Percentiles rank a stretch among this genome's conserved stretches.
These are phyloP conservation scores for Ormyrus thymus DNA, from an alignment of 2,888 invertebrate species.

Conservation along the genomic window DNA sequence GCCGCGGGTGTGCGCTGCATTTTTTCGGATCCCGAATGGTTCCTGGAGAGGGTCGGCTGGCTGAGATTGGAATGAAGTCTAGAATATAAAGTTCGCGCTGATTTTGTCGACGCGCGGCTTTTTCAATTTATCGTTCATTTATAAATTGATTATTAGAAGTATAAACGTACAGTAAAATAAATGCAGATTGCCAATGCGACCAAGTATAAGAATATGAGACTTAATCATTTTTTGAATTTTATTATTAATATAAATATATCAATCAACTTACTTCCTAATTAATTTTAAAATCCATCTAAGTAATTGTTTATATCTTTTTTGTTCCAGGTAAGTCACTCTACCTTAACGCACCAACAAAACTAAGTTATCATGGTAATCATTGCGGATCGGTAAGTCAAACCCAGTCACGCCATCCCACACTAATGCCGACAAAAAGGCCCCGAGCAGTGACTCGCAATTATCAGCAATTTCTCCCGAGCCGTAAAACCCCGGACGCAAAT, in stretches of 20 bases:
- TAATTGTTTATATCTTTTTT: slow-evolving; percentile 11
- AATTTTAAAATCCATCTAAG: background rate
- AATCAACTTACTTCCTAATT: background rate
- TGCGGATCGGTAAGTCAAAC: slow-evolving; percentile 13
- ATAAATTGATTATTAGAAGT: too few species aligned
- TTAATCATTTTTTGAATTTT: too few species aligned
- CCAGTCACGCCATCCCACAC: background rate
- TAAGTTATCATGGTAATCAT: slow-evolving; percentile 7
- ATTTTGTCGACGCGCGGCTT: too few species aligned
- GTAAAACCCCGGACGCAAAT: background rate
- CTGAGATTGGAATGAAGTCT: too few species aligned
- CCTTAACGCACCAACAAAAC: background rate
- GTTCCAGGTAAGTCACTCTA: slow-evolving; percentile 43
- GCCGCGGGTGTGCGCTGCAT: too few species aligned
- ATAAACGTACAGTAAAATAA: too few species aligned
- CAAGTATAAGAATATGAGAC: too few species aligned
- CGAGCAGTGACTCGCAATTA: background rate
- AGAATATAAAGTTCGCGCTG: too few species aligned
- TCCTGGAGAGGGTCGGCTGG: too few species aligned
- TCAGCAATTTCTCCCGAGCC: background rate
- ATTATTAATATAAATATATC: background rate
- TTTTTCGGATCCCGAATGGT: too few species aligned
- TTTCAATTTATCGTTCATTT: too few species aligned
- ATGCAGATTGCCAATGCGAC: too few species aligned
- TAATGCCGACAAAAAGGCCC: background rate